phyloP scores from a whole-genome alignment of 30 jellyfish, hydroid and myxozoan species.

The Pseudorhiza aurosa region DNA sequence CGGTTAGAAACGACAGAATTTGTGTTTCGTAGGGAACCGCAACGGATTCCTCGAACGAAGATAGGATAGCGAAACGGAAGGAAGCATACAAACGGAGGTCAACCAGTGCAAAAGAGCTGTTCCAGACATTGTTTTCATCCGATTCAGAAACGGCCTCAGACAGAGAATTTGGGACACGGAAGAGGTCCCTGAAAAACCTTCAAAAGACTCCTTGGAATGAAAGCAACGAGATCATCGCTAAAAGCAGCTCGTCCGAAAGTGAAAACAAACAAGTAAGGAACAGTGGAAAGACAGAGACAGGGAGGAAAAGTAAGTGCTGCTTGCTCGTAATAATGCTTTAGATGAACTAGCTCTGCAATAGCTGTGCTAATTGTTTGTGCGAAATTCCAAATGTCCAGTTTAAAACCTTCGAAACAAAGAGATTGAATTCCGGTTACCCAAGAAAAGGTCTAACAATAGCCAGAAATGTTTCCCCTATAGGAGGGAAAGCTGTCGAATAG shows the following conservation, averaged over 20 bases:
- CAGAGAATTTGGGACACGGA: constrained; percentile 5
- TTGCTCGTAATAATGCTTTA: too few species aligned
- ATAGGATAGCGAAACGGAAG: constrained; percentile 1
- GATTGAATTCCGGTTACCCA: too few species aligned
- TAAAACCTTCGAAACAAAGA: too few species aligned
- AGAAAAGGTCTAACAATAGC: too few species aligned
- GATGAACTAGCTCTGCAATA: too few species aligned
- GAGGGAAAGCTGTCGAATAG: too few species aligned
- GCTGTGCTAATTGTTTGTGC: too few species aligned
- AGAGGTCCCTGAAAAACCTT: constrained; percentile 29
- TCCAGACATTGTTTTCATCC: constrained; percentile 52
- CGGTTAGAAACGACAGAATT: too few species aligned
- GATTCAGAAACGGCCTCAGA: constrained; percentile 55
- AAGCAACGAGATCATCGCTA: background rate
- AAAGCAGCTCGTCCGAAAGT: constrained; percentile 14
- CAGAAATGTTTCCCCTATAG: too few species aligned
- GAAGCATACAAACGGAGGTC: constrained; percentile 45
- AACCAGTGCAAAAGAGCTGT: constrained; percentile 39
- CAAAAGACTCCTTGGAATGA: constrained; percentile 67
- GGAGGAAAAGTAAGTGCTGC: background rate
- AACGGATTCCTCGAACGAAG: constrained; percentile 1
- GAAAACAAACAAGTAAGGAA: background rate
- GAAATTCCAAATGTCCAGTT: too few species aligned
- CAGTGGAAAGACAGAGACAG: background rate
- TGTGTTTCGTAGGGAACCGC: constrained; percentile 5